Evolutionary conservation across 2,888 invertebrate species (phyloP).

Genomic region (Conistra vaccinii): DNA sequence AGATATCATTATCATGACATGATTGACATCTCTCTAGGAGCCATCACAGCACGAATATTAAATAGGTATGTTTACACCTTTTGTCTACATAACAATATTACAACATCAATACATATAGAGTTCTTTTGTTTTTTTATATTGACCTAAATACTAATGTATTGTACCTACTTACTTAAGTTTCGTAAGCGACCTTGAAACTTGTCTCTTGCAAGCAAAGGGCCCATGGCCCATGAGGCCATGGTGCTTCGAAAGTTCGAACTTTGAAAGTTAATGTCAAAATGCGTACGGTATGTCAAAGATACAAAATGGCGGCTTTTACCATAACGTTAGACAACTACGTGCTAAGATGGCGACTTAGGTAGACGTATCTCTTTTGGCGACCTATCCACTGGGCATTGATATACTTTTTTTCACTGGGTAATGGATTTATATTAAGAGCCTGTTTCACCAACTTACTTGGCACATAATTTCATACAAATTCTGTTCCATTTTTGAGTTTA

Average conservation of each 20-base stretch:
- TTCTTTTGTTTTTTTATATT: slow-evolving; percentile 36
- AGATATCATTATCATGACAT: slow-evolving; percentile 23
- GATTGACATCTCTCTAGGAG: slow-evolving; percentile 22
- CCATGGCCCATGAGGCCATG: no score
- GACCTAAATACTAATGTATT: slow-evolving; percentile 8
- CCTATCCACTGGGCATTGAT: no score
- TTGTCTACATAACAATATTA: slow-evolving; percentile 38
- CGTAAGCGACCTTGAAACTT: slow-evolving; percentile 23
- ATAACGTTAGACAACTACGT: no score
- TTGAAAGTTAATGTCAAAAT: slow-evolving; percentile 21
- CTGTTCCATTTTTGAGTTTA: no score
- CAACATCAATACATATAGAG: neutral
- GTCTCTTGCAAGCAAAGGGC: slow-evolving; percentile 7
- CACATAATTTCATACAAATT: no score
- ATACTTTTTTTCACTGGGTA: no score
- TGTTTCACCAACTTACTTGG: no score
- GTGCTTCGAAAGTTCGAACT: neutral
- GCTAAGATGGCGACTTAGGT: neutral
- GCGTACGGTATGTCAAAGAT: neutral
- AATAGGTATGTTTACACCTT: slow-evolving; percentile 17
- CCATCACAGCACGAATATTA: slow-evolving; percentile 1
- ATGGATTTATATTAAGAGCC: no score
- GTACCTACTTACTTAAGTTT: slow-evolving; percentile 4
- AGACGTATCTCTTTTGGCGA: neutral
- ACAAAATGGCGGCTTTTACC: slow-evolving; percentile 8